Base-by-base conservation (phyloP, 2,888 invertebrate genomes). In the Beris chalybata region DNA sequence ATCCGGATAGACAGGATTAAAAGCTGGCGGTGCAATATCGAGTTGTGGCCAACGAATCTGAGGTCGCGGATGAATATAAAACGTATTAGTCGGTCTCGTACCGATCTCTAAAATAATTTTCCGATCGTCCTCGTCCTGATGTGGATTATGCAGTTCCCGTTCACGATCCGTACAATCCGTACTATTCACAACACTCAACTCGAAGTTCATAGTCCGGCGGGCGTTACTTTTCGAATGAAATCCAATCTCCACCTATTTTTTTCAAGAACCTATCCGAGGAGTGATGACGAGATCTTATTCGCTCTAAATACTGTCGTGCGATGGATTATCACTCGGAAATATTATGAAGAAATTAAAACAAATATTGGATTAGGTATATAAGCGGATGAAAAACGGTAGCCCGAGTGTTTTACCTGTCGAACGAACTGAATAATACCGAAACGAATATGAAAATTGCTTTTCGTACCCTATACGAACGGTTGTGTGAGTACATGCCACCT, bases 31-130 rank as follows among this genome's bases (percentile, higher is more conserved):
- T 4, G 54, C 50, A 11, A 67, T 32, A 15, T 69, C 69, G n/a
- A 65, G 30, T 32, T 69, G 66, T 12, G 59, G 59, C 69, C 67
- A 67, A 13, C 53, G 64, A 30, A 66, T 53, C 32, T 53, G 12
- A 5, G 66, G 9, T 44, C 63, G 2, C 1, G 53, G 53, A 47
- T 32, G 32, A 13, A 48, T 5, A 57, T 57, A 44, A 13, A n/a
- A 45, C 13, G 30, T 29, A 12, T 29, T 29, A 12, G 65, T 43
- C 6, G 64, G 6, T 30, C 38, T 43, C 3, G 65, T 38, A n/a
- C 84, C 84, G 70, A 84, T 84, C 76, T 84, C 84, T 67, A 84
- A 75, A 67, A 84, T 83, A 0, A 84, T 81, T 2, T 81, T 74
- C 4, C 82, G 82, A 70, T 82, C 83, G 67, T 74, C 64, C 45